Conservation (phyloP, 2,888 invertebrate genomes). For the Meliscaeva auricollis region DNA sequence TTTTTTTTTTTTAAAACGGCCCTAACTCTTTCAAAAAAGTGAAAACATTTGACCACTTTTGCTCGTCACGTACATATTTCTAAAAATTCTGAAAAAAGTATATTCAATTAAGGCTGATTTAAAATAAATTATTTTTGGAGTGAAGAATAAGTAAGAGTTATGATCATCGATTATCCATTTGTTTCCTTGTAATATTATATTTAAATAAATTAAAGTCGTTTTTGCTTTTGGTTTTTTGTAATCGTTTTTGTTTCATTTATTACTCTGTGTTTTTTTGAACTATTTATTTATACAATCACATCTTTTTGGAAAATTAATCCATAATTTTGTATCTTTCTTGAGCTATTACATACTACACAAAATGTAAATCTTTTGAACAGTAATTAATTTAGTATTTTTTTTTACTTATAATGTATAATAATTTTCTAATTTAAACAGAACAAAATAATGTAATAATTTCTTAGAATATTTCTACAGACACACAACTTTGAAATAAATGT, state of each 20-base stretch:
- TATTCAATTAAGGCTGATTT: too few relatives aligned
- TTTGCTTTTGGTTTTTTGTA: neutral
- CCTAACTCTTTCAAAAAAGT: too few relatives aligned
- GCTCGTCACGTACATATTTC: too few relatives aligned
- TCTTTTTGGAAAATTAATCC: slow-evolving; percentile 15
- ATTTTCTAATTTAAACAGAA: slow-evolving; percentile 40
- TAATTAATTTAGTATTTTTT: slow-evolving; percentile 21
- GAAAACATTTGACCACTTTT: too few relatives aligned
- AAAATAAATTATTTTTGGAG: too few relatives aligned
- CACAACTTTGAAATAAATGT: slow-evolving; percentile 52
- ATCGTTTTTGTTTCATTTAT: slow-evolving; percentile 8
- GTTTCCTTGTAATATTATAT: too few relatives aligned
- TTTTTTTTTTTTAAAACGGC: too few relatives aligned
- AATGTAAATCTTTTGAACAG: slow-evolving; percentile 17
- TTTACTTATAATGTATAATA: slow-evolving; percentile 12
- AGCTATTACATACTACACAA: slow-evolving; percentile 6
- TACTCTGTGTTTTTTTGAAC: neutral
- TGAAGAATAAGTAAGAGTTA: too few relatives aligned
- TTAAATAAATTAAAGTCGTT: neutral
- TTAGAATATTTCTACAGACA: slow-evolving; percentile 21
- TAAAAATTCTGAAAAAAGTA: too few relatives aligned
- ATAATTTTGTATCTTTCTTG: slow-evolving; percentile 24
- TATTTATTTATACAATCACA: slow-evolving; percentile 34
- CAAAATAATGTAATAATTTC: too few relatives aligned
- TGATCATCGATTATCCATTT: too few relatives aligned